Evolutionary conservation across 2,888 invertebrate genomes (phyloP).

Genomic region (Hymenopus coronatus): DNA sequence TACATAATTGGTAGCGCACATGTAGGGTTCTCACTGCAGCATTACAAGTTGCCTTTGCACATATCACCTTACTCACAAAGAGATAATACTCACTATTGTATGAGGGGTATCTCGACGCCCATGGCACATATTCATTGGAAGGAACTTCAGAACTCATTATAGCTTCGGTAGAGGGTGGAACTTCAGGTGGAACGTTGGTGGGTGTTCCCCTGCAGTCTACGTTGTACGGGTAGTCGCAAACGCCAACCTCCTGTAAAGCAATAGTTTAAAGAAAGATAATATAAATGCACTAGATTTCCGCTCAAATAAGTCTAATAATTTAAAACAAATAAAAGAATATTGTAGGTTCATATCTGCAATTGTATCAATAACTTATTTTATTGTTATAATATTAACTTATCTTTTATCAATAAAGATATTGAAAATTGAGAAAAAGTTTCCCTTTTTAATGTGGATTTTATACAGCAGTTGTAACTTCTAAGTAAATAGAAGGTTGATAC

Average conservation of each 20-base stretch:
- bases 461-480: too few species aligned
- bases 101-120: neutral
- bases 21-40: neutral
- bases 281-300: too few species aligned
- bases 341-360: too few species aligned
- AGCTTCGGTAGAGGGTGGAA: neutral
- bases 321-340: too few species aligned
- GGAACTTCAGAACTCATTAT: neutral
- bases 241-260: conserved; percentile 55
- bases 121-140: neutral
- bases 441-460: too few species aligned
- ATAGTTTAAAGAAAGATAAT: too few species aligned
- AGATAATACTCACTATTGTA: neutral
- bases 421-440: too few species aligned
- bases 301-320: too few species aligned
- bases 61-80: neutral
- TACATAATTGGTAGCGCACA: neutral
- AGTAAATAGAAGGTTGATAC: too few species aligned
- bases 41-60: neutral
- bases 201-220: conserved; percentile 55
- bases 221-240: conserved; percentile 61
- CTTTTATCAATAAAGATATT: too few species aligned
- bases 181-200: neutral
- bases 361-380: too few species aligned
- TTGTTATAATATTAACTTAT: too few species aligned